Percentiles rank a stretch among this genome's conserved stretches.
Evolutionary conservation across 2,888 invertebrate genomes (phyloP).

Genomic region (Eilema caniola): DNA sequence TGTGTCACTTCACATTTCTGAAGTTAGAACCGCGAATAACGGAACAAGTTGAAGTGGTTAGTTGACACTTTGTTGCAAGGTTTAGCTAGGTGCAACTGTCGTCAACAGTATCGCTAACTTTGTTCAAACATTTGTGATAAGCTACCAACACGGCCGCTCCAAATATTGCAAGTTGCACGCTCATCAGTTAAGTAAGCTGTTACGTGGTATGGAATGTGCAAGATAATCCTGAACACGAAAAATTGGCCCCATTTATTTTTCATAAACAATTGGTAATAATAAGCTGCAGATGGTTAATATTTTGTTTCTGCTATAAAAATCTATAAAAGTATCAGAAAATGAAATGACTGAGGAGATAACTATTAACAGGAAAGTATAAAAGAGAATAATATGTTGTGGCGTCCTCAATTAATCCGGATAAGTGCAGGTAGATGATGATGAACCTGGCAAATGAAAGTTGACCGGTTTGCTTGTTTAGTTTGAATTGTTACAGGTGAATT

Average conservation of each 20-base stretch:
- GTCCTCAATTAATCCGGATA: neutral
- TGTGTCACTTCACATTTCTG: slow-evolving; percentile 66
- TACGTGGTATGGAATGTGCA: neutral
- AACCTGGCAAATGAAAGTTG: neutral
- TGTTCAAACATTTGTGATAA: slow-evolving; percentile 61
- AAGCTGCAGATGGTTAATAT: neutral
- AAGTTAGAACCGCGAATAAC: slow-evolving; percentile 58
- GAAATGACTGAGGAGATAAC: neutral
- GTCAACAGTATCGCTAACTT: slow-evolving; percentile 61
- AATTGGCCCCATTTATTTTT: neutral
- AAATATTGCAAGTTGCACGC: slow-evolving; percentile 45
- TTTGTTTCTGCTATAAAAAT: neutral
- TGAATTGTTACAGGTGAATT: too few species aligned
- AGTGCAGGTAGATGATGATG: neutral
- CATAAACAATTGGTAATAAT: neutral
- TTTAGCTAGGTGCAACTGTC: slow-evolving; percentile 70
- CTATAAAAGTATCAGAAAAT: neutral
- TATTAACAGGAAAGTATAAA: neutral
- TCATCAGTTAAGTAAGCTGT: slow-evolving; percentile 28
- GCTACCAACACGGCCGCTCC: slow-evolving; percentile 49
- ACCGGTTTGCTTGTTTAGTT: too few species aligned
- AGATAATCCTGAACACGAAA: neutral
- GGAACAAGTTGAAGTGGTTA: slow-evolving; percentile 70
- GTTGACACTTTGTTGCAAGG: slow-evolving; percentile 78
- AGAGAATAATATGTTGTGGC: neutral